phyloP scores from a whole-genome alignment of 1,140 invertebrate genomes.

The Drosophila truncata region DNA sequence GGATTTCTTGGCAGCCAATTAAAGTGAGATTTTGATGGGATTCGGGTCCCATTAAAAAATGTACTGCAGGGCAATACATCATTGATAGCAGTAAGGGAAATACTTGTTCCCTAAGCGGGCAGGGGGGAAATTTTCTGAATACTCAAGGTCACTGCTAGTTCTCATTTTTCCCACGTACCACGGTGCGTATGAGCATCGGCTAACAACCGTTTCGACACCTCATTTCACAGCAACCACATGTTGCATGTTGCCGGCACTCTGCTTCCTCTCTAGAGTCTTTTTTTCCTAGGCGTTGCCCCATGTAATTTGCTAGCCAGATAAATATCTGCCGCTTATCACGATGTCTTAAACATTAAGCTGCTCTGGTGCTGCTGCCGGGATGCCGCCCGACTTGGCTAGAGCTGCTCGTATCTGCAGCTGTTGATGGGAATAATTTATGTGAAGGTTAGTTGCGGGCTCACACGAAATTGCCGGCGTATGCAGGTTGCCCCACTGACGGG shows the following conservation, averaged over 20 bases:
- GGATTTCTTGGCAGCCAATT: constrained; percentile 66
- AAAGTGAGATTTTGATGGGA: constrained; percentile 59
- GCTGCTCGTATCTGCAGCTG: constrained; percentile 56
- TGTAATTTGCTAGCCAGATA: constrained; percentile 81
- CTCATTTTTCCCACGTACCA: constrained; percentile 54
- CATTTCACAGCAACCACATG: constrained; percentile 69
- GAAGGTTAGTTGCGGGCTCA: constrained; percentile 79
- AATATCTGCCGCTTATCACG: constrained; percentile 81
- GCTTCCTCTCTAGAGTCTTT: not conserved
- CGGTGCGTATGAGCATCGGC: constrained; percentile 63
- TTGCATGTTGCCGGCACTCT: constrained; percentile 40
- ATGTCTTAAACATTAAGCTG: constrained; percentile 69
- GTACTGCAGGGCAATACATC: constrained; percentile 3
- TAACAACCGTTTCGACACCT: constrained; percentile 78
- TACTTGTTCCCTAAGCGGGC: not conserved
- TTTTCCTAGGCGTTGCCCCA: constrained; percentile 75
- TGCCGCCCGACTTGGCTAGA: constrained; percentile 33
- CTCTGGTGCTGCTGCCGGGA: constrained; percentile 38
- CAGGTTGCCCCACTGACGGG: constrained; percentile 28
- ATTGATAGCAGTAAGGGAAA: not conserved
- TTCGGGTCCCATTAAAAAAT: constrained; percentile 49
- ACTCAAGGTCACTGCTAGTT: constrained; percentile 25
- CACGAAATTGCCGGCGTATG: constrained; percentile 64
- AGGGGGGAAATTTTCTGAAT: not conserved
- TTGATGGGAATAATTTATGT: constrained; percentile 84